Conservation (phyloP, 2,797 vertebrate genomes). For the Pogoniulus pusillus region DNA sequence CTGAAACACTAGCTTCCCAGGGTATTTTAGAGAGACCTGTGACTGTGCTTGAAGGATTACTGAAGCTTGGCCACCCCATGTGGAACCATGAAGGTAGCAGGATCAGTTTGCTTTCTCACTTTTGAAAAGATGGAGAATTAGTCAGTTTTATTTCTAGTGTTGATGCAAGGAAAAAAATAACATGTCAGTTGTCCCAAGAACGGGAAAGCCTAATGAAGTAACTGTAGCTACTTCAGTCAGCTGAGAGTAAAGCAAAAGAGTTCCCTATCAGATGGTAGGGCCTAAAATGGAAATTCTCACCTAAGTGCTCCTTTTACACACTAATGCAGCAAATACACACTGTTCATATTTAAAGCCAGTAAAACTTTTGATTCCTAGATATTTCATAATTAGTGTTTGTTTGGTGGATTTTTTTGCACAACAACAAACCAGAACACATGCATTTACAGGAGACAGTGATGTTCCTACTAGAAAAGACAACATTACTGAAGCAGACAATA, state of each 20-base stretch:
- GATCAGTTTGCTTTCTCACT: background rate
- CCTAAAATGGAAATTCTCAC: background rate
- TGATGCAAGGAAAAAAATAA: background rate
- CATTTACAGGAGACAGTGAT: background rate
- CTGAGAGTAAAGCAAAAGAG: background rate
- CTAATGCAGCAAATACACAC: background rate
- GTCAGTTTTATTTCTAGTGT: background rate
- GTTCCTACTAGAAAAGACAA: background rate
- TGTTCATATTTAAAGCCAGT: background rate
- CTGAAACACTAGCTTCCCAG: background rate
- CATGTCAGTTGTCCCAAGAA: background rate
- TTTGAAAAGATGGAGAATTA: background rate
- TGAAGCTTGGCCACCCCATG: rapidly evolving
- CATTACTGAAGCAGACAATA: background rate
- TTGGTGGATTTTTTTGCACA: no score
- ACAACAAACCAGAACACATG: background rate
- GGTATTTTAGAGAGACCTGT: background rate
- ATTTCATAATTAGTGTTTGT: background rate
- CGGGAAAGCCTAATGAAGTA: background rate
- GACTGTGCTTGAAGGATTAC: background rate
- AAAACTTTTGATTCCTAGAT: background rate
- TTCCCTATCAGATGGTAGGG: background rate
- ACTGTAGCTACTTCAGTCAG: background rate
- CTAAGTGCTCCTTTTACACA: background rate
- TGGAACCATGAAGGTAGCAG: background rate